Conservation (phyloP, 2,888 invertebrate genomes). For the Meiosimyza platycephala region DNA sequence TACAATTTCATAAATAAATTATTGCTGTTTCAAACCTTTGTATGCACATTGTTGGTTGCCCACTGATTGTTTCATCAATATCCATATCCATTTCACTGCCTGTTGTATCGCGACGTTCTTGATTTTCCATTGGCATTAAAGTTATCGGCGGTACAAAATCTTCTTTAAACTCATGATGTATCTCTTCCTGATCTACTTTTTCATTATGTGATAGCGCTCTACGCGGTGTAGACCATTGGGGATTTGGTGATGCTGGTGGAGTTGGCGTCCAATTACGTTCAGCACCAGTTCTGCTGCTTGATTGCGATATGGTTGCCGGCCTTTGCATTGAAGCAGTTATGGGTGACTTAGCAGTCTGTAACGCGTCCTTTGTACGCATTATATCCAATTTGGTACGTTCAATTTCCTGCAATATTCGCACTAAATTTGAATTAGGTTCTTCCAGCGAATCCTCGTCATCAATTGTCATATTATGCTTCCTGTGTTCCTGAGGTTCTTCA, state of each 20-base stretch:
- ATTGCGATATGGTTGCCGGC: constrained; percentile 36
- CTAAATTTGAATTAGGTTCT: constrained; percentile 53
- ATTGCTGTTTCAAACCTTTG: constrained; percentile 34
- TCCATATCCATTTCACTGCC: constrained; percentile 60
- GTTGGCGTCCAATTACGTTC: constrained; percentile 60
- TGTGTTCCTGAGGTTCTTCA: constrained; percentile 29
- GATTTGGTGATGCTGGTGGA: constrained; percentile 58
- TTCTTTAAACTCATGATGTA: not conserved
- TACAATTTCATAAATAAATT: not conserved
- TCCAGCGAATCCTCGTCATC: constrained; percentile 52
- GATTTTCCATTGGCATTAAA: constrained; percentile 13
- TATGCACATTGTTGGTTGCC: constrained; percentile 42
- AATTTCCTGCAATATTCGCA: constrained; percentile 58
- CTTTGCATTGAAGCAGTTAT: not conserved
- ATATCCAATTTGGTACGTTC: constrained; percentile 63
- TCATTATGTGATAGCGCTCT: constrained; percentile 8
- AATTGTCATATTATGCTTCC: constrained; percentile 3
- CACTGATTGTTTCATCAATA: constrained; percentile 49
- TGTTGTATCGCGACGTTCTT: constrained; percentile 46
- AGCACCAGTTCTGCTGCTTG: constrained; percentile 43
- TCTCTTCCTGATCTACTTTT: constrained; percentile 31
- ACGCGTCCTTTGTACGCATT: constrained; percentile 56
- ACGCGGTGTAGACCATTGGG: constrained; percentile 43
- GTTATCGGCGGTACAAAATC: not conserved
- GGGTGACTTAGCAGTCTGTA: constrained; percentile 35